A percentile compares a stretch with the other conserved stretches of the same genome.
phyloP scores from a whole-genome alignment of 2,888 invertebrate genomes.

The Barypeithes pellucidus region DNA sequence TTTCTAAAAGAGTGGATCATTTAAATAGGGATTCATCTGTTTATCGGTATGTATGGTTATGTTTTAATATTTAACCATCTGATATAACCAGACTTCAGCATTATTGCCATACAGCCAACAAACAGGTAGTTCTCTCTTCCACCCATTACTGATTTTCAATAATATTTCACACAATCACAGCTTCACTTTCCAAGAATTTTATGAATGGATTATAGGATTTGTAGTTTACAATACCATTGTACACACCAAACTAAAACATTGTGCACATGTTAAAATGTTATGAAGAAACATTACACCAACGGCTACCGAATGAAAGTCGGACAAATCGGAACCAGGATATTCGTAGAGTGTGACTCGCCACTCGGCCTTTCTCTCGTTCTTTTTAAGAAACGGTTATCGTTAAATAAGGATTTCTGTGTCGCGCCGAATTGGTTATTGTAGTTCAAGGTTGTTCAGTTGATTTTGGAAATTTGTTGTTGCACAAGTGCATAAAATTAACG shows the following conservation, averaged over 20 bases:
- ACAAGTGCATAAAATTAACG: neutral
- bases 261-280: no score
- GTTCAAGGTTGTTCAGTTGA: slow-evolving; percentile 1
- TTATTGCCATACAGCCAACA: no score
- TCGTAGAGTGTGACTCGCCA: neutral
- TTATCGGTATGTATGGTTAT: no score
- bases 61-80: no score
- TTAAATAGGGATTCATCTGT: no score
- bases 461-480: slow-evolving; percentile 12
- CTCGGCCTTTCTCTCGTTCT: slow-evolving; percentile 18
- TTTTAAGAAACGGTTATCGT: slow-evolving; percentile 13
- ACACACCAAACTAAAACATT: neutral
- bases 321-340: slow-evolving; percentile 31
- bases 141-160: no score
- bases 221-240: neutral
- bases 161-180: no score
- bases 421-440: slow-evolving; percentile 12
- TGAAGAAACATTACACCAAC: neutral
- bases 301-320: slow-evolving; percentile 5
- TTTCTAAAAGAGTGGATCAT: no score
- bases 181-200: no score
- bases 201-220: no score
- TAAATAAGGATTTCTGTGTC: slow-evolving; percentile 10
- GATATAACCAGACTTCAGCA: no score
- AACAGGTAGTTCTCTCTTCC: no score